Conservation (phyloP, 1,140 invertebrate genomes). For the Solen grandis region DNA sequence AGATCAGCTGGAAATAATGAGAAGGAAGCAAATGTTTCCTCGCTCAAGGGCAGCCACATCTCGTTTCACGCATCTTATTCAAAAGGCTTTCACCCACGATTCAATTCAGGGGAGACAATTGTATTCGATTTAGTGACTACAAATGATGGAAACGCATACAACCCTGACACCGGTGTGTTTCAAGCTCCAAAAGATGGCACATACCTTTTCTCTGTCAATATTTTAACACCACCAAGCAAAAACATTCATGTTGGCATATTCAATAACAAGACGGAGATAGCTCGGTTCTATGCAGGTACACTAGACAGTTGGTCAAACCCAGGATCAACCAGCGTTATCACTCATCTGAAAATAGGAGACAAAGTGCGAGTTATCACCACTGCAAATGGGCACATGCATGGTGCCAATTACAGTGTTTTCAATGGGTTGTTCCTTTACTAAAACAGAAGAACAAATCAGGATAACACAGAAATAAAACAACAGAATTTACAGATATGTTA, state of each 20-base stretch:
- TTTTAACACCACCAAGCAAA: not conserved
- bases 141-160: not conserved
- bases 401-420: not conserved
- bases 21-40: too few species aligned
- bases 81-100: not conserved
- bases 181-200: not conserved
- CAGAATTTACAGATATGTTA: too few species aligned
- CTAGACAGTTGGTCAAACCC: not conserved
- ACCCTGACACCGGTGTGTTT: not conserved
- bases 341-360: not conserved
- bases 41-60: too few species aligned
- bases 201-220: not conserved
- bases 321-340: not conserved
- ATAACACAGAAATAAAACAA: too few species aligned
- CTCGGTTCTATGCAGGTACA: not conserved
- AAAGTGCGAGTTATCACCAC: not conserved
- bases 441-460: too few species aligned
- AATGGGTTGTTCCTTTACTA: slow-evolving; percentile 8
- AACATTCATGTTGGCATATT: not conserved
- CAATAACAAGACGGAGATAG: not conserved
- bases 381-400: not conserved
- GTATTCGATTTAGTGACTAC: not conserved
- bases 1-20: too few species aligned
- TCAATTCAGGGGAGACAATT: not conserved
- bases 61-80: not conserved